Conservation (phyloP, 2,113 vertebrate species). For the Hyperopisus bebe region DNA sequence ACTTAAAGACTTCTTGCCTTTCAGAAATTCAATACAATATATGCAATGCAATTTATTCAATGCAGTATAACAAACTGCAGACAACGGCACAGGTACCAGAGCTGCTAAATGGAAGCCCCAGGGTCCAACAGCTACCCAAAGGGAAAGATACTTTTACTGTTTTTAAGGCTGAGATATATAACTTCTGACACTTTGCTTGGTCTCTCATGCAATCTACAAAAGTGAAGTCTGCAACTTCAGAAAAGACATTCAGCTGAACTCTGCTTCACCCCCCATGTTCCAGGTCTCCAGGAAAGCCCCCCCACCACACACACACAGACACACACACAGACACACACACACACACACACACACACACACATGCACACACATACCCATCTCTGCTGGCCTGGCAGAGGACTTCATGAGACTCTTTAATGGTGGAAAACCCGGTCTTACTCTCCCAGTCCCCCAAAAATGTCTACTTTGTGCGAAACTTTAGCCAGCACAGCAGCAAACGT, state of each 20-base stretch:
- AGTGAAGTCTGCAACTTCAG: not conserved
- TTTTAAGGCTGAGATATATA: not conserved
- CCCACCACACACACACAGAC: not conserved
- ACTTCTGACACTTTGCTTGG: not conserved
- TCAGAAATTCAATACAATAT: not conserved
- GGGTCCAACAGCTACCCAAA: not conserved
- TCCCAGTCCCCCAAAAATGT: constrained; percentile 51
- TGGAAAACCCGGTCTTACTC: constrained; percentile 6
- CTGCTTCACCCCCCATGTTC: not conserved
- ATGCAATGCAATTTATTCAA: not conserved
- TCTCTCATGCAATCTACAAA: not conserved
- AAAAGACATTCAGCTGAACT: not conserved
- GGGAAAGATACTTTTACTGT: not conserved
- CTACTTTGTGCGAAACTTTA: constrained; percentile 53
- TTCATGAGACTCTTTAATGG: not conserved
- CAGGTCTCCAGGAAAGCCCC: not conserved
- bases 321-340: not conserved
- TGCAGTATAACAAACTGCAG: not conserved
- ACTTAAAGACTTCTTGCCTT: not conserved
- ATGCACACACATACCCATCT: not conserved
- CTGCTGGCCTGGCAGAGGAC: not conserved
- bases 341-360: not conserved
- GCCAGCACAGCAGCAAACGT: constrained; percentile 77
- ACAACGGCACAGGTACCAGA: not conserved
- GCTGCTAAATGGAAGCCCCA: not conserved